Base-by-base conservation (phyloP, 2,797 vertebrate species). In the Scolopax bukidnonensis region DNA sequence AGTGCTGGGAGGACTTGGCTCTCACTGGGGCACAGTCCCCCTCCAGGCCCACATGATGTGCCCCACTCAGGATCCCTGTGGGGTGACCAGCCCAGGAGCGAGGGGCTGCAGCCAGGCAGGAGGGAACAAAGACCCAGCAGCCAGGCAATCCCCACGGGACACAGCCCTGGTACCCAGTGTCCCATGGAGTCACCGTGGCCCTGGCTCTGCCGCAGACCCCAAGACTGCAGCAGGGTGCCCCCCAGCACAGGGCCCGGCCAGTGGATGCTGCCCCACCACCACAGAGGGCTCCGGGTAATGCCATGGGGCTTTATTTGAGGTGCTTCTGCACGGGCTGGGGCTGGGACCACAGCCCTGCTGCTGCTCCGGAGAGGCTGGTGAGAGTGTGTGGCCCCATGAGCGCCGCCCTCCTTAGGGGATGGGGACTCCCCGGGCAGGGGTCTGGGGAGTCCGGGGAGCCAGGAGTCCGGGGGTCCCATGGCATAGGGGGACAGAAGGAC, bases 271-370 rank as follows among this genome's bases (percentile, higher is more conserved):
- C 51, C 30, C 50, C 33, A 21, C 13, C 60, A 9, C 60, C 23
- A 32, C 13, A 61, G 40, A 77, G 0, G 1, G 75, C 51, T 65
- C 77, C 21, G 6, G 65, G 65, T 95, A 51, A 81, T 64, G 93
- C 96, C 94, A 93, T 57, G 45, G 94, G 91, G 93, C 81, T 96
- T 96, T 96, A 96, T 95, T 95, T 96, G 91, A 90, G 80, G 80
- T 59, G 85, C 74, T 80, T 74, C 54, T 10, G 5, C 20, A 1
- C 0, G 25, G 65, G 59, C n/a, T 13, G 3, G 41, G 67, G 24
- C 47, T 11, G 12, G 53, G 43, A 45, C 87, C 59, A 77, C 87
- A 61, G 25, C 71, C 87, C 92, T 8, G 57, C 57, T 89, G 65
- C 79, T 56, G 57, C 70, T 59, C 87, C 51, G 33, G 69, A 92